Evolutionary conservation across 2,113 vertebrate species (phyloP), one percentile per base, ranked within the genome.

Genomic region (Zosterops lateralis): DNA sequence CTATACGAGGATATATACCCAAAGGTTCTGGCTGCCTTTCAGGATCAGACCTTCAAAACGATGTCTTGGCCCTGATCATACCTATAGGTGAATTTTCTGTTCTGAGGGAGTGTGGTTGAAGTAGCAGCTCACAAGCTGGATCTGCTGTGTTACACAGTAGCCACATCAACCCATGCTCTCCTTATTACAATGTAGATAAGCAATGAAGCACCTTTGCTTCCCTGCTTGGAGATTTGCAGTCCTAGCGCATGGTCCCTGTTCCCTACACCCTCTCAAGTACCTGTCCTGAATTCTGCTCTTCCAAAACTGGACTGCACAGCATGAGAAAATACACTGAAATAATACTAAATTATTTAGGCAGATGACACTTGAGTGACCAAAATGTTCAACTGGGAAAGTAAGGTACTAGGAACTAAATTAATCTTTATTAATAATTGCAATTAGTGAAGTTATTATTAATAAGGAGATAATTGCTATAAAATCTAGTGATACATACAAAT

Each of bases 381-480:
- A 92, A 83, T 31, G 36, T 87, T 85, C 96, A 94, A 57, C 36
- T 89, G n/a, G 90, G 86, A 85, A 86, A 84, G 54, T 34, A 85
- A 3, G 7, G 74, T 75, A 87, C 32, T 53, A 87, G 42, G 77
- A 95, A 92, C 34, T 32, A 91, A 92, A 93, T 81, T 60, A 32
- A 80, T 58, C 28, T 82, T 71, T 91, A 96, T 91, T 93, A 96
- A 91, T 92, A 96, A 86, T 28, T 65, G 62, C 58, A 93, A 89
- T 93, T 88, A 93, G 65, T 79, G 54, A 94, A 77, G 85, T 93
- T 95, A 73, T 53, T 93, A 92, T 94, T 95, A 96, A 93, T 93
- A 96, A 92, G 71, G 58, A 92, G 68, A 65, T 86, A 97, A 95
- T 76, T 91, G 58, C 77, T 76, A 47, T 71, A 95, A 95, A 90